Base-by-base conservation (phyloP, 2,797 vertebrate species). In the Chelidonichthys spinosus region DNA sequence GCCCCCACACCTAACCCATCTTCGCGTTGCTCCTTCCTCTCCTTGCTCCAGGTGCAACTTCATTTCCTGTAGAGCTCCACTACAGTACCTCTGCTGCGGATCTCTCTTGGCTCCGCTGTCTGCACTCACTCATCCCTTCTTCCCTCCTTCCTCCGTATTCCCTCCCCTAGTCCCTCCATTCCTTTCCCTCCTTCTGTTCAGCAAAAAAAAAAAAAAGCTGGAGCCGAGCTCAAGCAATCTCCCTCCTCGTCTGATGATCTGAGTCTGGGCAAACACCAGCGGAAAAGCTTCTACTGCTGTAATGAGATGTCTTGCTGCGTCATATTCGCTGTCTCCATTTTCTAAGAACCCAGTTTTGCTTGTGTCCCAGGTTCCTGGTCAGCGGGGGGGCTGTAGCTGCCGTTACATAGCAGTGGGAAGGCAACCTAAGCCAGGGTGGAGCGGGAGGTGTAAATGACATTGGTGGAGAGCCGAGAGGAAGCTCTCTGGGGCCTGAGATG, bases 221-320 rank as follows among this genome's bases (percentile, higher is more conserved):
- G 65, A 82, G 69, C 76, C 54, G 50, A 79, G 74, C 86, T 82
- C 64, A 74, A 80, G 78, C 74, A 87, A 85, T 85, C 71, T 79
- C 71, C 49, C 65, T 76, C 56, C 47, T 72, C 54, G 10, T 86
- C 78, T 85, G 78, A 90, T 84, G 87, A 90, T 89, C 74, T 81
- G 72, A 87, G 82, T 83, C 71, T 71, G 86, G 81, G 86, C 89
- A 87, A 90, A 91, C 82, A 86, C 80, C 80, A 85, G 83, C 58
- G 54, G 65, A 86, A 91, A 85, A 86, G 80, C 76, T 76, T 87
- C 85, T 65, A 42, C 84, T 42, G 67, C 84, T 63, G 72, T 93
- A 92, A 93, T 92, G 90, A 92, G 90, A 87, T 78, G 91, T 90
- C 90, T 91, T 82, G 86, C 87, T 90, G 90, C 58, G 86, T 88